Percentiles rank a stretch among this genome's conserved stretches.
phyloP scores from a whole-genome alignment of 2,113 vertebrate species.

The Zosterops japonicus region DNA sequence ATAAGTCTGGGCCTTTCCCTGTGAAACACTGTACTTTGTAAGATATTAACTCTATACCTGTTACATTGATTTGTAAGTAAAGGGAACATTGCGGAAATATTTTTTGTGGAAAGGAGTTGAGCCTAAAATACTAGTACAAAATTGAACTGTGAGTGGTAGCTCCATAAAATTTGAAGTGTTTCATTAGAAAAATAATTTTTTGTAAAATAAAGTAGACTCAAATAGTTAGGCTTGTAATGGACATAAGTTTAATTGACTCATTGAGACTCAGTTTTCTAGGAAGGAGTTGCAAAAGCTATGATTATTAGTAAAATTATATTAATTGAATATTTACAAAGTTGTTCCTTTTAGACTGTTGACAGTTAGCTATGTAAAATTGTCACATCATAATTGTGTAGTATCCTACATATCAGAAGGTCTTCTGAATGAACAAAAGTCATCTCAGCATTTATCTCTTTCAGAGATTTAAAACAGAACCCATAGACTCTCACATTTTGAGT shows the following conservation, averaged over 20 bases:
- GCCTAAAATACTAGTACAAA: not conserved
- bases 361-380: not conserved
- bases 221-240: not conserved
- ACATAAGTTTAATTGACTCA: not conserved
- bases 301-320: not conserved
- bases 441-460: not conserved
- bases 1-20: not conserved
- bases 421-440: not conserved
- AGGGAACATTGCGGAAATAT: not conserved
- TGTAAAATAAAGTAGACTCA: not conserved
- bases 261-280: not conserved
- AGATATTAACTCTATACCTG: not conserved
- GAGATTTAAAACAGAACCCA: not conserved
- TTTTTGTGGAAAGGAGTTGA: not conserved
- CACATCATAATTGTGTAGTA: not conserved
- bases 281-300: fast-evolving
- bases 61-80: not conserved
- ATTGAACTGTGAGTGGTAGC: not conserved
- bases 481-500: not conserved
- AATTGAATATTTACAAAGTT: not conserved
- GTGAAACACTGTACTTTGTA: not conserved
- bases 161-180: not conserved
- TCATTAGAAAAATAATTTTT: not conserved
- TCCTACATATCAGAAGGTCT: not conserved
- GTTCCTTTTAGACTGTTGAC: not conserved